phyloP scores from a whole-genome alignment of 2,888 invertebrate genomes.

The Philonicus albiceps region DNA sequence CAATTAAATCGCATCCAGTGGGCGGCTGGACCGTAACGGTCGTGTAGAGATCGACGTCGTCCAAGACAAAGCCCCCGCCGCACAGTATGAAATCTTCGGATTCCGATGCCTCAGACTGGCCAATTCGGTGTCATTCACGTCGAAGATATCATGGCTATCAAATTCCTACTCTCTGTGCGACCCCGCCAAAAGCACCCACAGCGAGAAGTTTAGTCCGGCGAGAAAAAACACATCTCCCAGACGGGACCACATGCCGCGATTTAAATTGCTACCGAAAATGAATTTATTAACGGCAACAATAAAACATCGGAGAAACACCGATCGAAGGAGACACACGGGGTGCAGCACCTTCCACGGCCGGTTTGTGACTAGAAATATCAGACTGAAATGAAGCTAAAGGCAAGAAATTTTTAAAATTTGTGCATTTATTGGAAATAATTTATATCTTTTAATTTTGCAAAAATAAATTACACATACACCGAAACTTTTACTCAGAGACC shows the following conservation, averaged over 20 bases:
- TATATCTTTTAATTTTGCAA: neutral
- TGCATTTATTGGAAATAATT: neutral
- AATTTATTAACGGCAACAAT: slow-evolving; percentile 46
- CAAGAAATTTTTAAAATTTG: neutral
- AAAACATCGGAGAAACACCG: neutral
- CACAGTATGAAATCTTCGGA: slow-evolving; percentile 11
- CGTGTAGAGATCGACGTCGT: neutral
- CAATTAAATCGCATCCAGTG: slow-evolving; percentile 14
- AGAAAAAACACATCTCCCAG: neutral
- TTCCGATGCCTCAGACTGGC: neutral
- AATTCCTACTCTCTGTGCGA: slow-evolving; percentile 12
- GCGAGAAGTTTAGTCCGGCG: too few species aligned
- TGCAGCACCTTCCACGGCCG: neutral
- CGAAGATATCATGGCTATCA: slow-evolving; percentile 19
- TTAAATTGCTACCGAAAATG: slow-evolving; percentile 50
- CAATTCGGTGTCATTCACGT: slow-evolving; percentile 20
- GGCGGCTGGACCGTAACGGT: neutral
- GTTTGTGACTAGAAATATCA: neutral
- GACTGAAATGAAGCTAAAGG: neutral
- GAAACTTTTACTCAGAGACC: too few species aligned
- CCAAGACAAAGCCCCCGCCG: slow-evolving; percentile 24
- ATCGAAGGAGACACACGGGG: neutral
- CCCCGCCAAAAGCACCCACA: too few species aligned
- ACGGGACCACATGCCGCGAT: slow-evolving; percentile 47
- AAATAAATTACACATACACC: too few species aligned